Evolutionary conservation across 2,113 vertebrate species (phyloP).

Genomic region (Morphnarchus princeps): DNA sequence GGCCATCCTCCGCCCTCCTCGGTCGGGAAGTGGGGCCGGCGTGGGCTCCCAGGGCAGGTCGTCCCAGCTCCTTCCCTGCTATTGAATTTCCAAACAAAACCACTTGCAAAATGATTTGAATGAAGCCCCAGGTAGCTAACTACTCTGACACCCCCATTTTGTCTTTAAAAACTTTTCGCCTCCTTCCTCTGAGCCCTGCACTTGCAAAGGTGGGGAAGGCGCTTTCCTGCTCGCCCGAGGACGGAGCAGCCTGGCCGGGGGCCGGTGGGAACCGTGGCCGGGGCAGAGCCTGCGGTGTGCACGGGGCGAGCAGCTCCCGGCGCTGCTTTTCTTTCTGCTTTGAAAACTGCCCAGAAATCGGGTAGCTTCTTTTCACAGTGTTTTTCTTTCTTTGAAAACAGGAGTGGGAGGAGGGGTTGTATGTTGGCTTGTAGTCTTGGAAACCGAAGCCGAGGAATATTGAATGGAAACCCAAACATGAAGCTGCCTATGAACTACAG

Average conservation of each 20-base stretch:
- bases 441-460: conserved; percentile 16
- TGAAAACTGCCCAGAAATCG: background rate
- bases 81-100: background rate
- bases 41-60: background rate
- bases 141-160: background rate
- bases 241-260: background rate
- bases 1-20: background rate
- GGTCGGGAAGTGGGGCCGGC: rapidly evolving
- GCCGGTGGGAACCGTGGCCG: background rate
- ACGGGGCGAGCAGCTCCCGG: background rate
- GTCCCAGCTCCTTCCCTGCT: background rate
- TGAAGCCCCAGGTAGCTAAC: background rate
- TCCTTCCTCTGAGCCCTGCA: rapidly evolving
- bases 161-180: background rate
- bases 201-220: background rate
- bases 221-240: rapidly evolving
- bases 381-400: conserved; percentile 56
- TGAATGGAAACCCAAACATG: conserved; percentile 51
- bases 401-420: conserved; percentile 46
- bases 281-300: background rate
- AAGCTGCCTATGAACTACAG: background rate
- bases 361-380: conserved; percentile 21
- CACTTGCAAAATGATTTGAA: background rate
- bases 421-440: conserved; percentile 42
- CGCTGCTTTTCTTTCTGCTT: background rate